These are phyloP conservation scores for Limnodromus scolopaceus DNA, from an alignment of 2,797 vertebrate genomes.

Conservation along the genomic window DNA sequence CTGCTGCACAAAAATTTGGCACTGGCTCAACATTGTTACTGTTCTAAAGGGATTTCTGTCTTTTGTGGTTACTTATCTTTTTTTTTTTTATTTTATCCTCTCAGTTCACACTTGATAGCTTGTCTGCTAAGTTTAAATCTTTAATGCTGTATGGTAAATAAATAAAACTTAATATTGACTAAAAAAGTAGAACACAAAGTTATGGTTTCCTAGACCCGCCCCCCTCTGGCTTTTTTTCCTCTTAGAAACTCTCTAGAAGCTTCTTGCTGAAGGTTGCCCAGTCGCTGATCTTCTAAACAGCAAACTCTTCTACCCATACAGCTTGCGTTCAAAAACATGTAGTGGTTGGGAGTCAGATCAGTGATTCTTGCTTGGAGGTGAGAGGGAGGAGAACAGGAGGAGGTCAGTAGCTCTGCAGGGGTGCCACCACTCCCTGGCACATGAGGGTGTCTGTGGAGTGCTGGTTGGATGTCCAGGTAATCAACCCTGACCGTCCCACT, in stretches of 20 bases:
- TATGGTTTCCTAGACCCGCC: background rate
- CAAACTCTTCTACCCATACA: background rate
- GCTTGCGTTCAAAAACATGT: background rate
- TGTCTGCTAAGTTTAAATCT: background rate
- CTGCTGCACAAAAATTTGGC: background rate
- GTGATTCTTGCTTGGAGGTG: background rate
- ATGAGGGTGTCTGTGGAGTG: fast-evolving
- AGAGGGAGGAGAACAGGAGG: background rate
- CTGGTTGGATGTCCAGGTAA: background rate
- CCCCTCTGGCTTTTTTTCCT: fast-evolving
- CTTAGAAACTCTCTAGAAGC: background rate
- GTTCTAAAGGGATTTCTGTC: background rate
- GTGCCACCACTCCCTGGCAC: background rate
- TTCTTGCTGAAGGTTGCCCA: background rate
- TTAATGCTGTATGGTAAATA: background rate
- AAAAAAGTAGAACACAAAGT: background rate
- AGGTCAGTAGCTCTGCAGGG: background rate
- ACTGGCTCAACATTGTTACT: background rate
- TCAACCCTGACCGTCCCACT: background rate
- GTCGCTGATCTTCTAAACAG: background rate
- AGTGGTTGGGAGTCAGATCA: background rate
- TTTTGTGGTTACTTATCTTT: background rate
- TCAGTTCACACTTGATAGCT: background rate
- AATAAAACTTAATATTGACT: background rate
- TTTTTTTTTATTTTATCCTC: background rate